phyloP scores from a whole-genome alignment of 2,113 vertebrate species.

The Bucco capensis region DNA sequence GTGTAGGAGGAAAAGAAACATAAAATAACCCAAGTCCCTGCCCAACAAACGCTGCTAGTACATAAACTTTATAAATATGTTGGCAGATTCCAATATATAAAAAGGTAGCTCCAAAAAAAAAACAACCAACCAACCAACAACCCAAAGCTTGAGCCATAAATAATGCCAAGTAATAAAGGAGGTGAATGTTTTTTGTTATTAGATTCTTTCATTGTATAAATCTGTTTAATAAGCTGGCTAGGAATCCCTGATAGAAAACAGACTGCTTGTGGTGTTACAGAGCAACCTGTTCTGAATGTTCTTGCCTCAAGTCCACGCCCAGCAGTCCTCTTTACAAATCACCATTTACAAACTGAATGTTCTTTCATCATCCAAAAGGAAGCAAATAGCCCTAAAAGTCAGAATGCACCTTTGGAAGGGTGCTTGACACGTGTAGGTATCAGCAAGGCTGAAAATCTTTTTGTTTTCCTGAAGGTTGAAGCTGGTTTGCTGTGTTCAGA shows the following conservation, averaged over 20 bases:
- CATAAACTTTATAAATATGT: conserved; percentile 75
- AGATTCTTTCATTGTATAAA: conserved; percentile 85
- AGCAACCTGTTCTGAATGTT: conserved; percentile 74
- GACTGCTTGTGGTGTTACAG: conserved; percentile 78
- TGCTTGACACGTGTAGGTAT: not conserved
- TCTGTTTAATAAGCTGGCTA: conserved; percentile 83
- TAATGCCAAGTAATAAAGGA: conserved; percentile 83
- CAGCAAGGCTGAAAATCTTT: conserved; percentile 3
- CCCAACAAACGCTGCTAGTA: conserved; percentile 60
- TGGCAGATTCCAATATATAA: conserved; percentile 74
- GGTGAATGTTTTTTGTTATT: conserved; percentile 83
- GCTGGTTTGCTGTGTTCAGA: conserved; percentile 23
- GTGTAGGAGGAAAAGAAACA: conserved; percentile 22
- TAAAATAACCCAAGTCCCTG: conserved; percentile 38
- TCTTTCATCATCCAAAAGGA: conserved; percentile 71
- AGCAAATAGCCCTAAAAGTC: conserved; percentile 55
- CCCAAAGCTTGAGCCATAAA: conserved; percentile 69
- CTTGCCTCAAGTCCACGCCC: conserved; percentile 64
- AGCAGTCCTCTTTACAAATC: conserved; percentile 74
- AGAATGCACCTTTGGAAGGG: conserved; percentile 44
- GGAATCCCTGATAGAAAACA: conserved; percentile 83
- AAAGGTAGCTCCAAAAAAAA: conserved; percentile 74
- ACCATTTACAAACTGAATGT: conserved; percentile 74
- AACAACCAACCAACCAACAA: too few species aligned
- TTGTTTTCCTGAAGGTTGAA: not conserved